These are phyloP conservation scores for Dynastes hyllus DNA, from an alignment of 2,888 invertebrate genomes.

Conservation along the genomic window DNA sequence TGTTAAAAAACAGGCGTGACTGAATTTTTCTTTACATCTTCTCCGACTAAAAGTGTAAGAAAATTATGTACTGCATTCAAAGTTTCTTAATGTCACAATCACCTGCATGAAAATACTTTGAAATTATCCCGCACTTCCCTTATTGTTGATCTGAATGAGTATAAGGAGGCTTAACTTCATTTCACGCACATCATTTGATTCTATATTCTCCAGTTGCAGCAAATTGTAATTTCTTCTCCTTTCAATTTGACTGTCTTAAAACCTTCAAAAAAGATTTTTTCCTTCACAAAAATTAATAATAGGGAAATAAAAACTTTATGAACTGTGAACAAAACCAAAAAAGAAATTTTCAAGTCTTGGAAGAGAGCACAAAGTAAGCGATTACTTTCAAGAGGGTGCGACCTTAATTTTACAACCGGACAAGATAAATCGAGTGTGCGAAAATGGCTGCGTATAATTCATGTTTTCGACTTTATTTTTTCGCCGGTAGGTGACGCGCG, in stretches of 20 bases:
- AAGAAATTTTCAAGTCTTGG: conserved; percentile 1
- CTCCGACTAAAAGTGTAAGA: too few relatives aligned
- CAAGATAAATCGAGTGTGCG: conserved; percentile 36
- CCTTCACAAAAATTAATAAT: conserved; percentile 22
- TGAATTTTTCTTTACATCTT: too few relatives aligned
- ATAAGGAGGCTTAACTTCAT: too few relatives aligned
- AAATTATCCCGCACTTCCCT: too few relatives aligned
- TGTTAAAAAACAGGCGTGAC: too few relatives aligned
- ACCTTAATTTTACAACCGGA: conserved; percentile 33
- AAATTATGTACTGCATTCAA: too few relatives aligned
- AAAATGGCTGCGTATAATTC: conserved; percentile 25
- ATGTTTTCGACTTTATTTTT: conserved; percentile 11
- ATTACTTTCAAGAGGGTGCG: conserved; percentile 25
- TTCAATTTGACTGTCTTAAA: not conserved
- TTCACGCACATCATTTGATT: too few relatives aligned
- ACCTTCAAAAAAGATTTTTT: not conserved
- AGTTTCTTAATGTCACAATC: too few relatives aligned
- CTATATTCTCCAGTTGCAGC: not conserved
- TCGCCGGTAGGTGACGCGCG: conserved; percentile 16
- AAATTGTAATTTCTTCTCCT: too few relatives aligned
- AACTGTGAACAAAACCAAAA: conserved; percentile 17
- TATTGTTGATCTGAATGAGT: too few relatives aligned
- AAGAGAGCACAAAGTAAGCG: conserved; percentile 14
- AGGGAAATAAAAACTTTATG: conserved; percentile 28
- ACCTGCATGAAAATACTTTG: too few relatives aligned